These are phyloP conservation scores for Drosophila tropicalis DNA, from an alignment of 1,140 invertebrate genomes.

Conservation along the genomic window DNA sequence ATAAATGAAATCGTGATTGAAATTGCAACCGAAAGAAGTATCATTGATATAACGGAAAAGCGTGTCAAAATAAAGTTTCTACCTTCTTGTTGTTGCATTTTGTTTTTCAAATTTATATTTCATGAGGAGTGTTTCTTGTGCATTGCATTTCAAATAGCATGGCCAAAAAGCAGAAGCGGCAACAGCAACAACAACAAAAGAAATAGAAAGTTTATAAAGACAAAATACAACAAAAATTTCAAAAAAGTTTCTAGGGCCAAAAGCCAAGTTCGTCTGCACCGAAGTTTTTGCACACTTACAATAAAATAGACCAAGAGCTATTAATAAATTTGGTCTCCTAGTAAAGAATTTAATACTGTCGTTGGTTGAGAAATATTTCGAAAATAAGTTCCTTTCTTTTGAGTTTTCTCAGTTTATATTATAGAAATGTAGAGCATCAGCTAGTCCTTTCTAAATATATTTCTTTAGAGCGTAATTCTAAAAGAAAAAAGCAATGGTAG, in stretches of 20 bases:
- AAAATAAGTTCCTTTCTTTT: too few species aligned
- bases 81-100: constrained; percentile 35
- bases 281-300: background rate
- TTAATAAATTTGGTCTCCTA: background rate
- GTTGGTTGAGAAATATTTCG: too few species aligned
- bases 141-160: constrained; percentile 9
- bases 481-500: too few species aligned
- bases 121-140: background rate
- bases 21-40: constrained; percentile 34
- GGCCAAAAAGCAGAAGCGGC: constrained; percentile 15
- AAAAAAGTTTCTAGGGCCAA: background rate
- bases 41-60: constrained; percentile 53
- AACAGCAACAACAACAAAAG: constrained; percentile 52
- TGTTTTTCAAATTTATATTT: constrained; percentile 26
- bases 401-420: too few species aligned
- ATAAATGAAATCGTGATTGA: constrained; percentile 42
- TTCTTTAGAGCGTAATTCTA: too few species aligned
- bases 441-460: too few species aligned
- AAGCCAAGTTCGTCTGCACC: background rate
- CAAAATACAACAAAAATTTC: constrained; percentile 33
- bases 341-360: background rate
- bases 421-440: too few species aligned
- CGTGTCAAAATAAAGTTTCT: constrained; percentile 55
- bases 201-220: constrained; percentile 72
- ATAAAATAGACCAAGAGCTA: too few species aligned